phyloP scores from a whole-genome alignment of 2,797 vertebrate species.

The Typhlichthys eigenmanni region DNA sequence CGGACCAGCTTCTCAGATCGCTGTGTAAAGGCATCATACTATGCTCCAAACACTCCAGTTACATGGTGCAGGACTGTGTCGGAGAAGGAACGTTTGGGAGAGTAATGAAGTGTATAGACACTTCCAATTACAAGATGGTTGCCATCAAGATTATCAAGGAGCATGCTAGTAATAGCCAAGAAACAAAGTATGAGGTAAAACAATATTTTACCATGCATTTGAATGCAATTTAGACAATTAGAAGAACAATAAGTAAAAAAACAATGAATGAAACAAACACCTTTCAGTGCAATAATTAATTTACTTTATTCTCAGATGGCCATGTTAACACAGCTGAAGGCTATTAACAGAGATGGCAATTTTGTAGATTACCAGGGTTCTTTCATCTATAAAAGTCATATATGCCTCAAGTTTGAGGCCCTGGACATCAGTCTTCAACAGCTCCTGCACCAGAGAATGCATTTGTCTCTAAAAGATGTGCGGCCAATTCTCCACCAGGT shows the following conservation, averaged over 20 bases:
- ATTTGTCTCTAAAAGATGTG: conserved; percentile 23
- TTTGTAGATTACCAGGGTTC: conserved; percentile 1
- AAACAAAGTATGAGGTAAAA: no score
- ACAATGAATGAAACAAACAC: no score
- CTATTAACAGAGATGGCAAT: conserved; percentile 20
- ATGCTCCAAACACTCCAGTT: no score
- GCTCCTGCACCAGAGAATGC: not conserved
- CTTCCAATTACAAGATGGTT: conserved; percentile 1
- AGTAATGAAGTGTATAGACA: not conserved
- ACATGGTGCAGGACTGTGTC: no score
- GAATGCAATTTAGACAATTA: no score
- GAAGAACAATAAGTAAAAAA: no score
- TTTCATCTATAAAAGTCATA: not conserved
- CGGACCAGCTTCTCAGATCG: no score
- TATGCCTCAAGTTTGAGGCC: no score
- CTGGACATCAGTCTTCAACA: no score
- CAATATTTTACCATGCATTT: no score
- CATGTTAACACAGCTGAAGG: conserved; percentile 6
- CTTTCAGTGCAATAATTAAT: not conserved
- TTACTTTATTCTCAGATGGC: not conserved
- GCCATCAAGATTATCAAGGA: conserved; percentile 24
- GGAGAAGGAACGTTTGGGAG: no score
- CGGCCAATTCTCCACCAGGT: conserved; percentile 21
- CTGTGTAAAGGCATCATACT: no score
- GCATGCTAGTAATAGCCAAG: not conserved